Conservation (phyloP, 2,113 vertebrate genomes). For the Ariopsis seemanni region DNA sequence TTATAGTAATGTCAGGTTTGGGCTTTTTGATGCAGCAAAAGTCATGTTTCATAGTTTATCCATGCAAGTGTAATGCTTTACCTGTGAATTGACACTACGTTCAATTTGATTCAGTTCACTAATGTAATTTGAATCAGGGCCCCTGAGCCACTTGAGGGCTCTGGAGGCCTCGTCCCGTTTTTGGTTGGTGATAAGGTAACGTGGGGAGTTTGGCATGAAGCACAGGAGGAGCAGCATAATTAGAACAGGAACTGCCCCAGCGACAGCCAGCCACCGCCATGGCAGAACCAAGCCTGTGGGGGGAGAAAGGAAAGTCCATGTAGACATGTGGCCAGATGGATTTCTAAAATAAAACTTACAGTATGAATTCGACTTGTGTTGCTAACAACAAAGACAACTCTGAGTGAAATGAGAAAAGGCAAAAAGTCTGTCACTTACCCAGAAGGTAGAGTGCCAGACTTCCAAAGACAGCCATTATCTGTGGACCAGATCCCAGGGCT, state of each 20-base stretch:
- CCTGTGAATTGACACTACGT: conserved; percentile 71
- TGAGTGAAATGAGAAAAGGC: background rate
- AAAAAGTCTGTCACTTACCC: conserved; percentile 69
- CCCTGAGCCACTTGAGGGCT: conserved; percentile 84
- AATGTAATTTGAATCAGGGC: conserved; percentile 66
- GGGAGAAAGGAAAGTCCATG: background rate
- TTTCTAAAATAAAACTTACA: background rate
- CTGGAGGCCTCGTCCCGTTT: conserved; percentile 70
- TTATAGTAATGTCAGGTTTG: background rate
- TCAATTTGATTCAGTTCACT: conserved; percentile 78
- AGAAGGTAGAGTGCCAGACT: conserved; percentile 81
- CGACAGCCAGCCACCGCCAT: conserved; percentile 91
- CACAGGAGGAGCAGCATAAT: conserved; percentile 80
- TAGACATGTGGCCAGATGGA: background rate
- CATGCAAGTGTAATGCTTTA: conserved; percentile 43
- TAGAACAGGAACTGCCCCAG: conserved; percentile 79
- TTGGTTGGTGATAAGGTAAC: conserved; percentile 84
- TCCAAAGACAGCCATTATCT: conserved; percentile 90
- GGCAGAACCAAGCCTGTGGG: conserved; percentile 78
- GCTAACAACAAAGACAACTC: background rate
- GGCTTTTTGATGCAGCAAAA: background rate
- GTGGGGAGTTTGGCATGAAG: conserved; percentile 90
- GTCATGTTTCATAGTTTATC: background rate
- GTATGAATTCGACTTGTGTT: background rate
- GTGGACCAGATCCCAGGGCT: conserved; percentile 85